phyloP scores from a whole-genome alignment of 2,888 invertebrate species.

The Fragum fragum region DNA sequence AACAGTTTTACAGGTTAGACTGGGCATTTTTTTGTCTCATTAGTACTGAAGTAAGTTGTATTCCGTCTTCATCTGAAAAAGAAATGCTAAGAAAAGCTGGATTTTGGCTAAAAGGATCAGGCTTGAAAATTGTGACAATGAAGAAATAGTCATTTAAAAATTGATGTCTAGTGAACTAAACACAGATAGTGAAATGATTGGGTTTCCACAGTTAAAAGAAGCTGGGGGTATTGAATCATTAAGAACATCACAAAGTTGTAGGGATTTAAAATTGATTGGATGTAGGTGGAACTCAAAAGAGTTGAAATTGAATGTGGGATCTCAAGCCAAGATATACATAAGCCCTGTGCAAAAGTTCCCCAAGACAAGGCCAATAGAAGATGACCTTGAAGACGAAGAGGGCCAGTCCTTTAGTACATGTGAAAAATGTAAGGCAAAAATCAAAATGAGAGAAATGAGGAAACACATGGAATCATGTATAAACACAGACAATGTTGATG shows the following conservation, averaged over 20 bases:
- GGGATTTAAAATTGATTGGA: slow-evolving; percentile 24
- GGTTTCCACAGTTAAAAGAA: slow-evolving; percentile 29
- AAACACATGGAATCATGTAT: slow-evolving; percentile 30
- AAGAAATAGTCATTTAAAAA: slow-evolving; percentile 8
- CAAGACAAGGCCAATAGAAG: too few species aligned
- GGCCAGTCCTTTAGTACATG: slow-evolving; percentile 11
- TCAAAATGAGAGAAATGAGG: slow-evolving; percentile 17
- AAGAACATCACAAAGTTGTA: slow-evolving; percentile 37
- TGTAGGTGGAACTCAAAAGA: slow-evolving; percentile 34
- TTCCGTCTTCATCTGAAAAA: slow-evolving; percentile 34
- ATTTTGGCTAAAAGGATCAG: slow-evolving; percentile 38
- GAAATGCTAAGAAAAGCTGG: slow-evolving; percentile 21
- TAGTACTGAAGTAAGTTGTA: background rate
- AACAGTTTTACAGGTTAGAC: slow-evolving; percentile 34
- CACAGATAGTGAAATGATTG: background rate
- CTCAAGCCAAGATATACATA: slow-evolving; percentile 43
- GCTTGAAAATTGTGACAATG: slow-evolving; percentile 11
- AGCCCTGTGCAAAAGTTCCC: slow-evolving; percentile 38
- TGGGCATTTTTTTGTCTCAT: slow-evolving; percentile 33
- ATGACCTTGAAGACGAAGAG: background rate
- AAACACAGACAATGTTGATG: too few species aligned
- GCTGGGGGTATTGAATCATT: slow-evolving; percentile 49
- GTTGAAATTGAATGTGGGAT: slow-evolving; percentile 35
- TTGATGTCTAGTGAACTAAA: background rate
- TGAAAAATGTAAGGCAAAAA: slow-evolving; percentile 23